These are phyloP conservation scores for Apis cerana DNA, from an alignment of 1,140 invertebrate genomes.

Conservation along the genomic window DNA sequence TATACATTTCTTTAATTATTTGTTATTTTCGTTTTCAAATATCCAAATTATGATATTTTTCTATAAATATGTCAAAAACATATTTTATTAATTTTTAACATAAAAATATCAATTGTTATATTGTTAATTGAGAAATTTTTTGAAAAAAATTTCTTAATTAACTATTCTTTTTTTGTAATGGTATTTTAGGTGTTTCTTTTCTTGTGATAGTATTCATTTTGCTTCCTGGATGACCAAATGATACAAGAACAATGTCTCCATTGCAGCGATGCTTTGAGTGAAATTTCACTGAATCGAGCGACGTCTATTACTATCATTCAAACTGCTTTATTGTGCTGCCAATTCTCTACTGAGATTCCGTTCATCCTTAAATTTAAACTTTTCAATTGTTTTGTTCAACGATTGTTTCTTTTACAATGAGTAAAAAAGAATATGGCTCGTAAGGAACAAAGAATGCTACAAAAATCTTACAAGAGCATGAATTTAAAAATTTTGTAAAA, in stretches of 20 bases:
- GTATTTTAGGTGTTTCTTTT: background rate
- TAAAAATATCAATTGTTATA: too few species aligned
- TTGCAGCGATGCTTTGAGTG: background rate
- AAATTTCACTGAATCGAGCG: conserved; percentile 8
- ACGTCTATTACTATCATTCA: background rate
- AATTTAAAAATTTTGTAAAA: too few species aligned
- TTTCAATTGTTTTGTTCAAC: background rate
- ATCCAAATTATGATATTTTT: too few species aligned
- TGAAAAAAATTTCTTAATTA: too few species aligned
- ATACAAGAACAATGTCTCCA: background rate
- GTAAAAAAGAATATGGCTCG: background rate
- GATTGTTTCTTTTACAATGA: background rate
- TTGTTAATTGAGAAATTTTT: too few species aligned
- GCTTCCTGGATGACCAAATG: background rate
- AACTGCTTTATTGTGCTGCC: background rate
- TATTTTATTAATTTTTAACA: too few species aligned
- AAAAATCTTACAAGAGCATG: too few species aligned
- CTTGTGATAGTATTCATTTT: background rate
- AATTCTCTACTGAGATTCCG: background rate
- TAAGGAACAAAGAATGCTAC: background rate
- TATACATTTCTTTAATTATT: too few species aligned
- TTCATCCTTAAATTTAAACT: background rate
- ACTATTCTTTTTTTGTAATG: background rate
- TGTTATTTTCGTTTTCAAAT: too few species aligned
- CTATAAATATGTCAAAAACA: too few species aligned